phyloP scores from a whole-genome alignment of 2,113 vertebrate species.

The Falcunculus frontatus region DNA sequence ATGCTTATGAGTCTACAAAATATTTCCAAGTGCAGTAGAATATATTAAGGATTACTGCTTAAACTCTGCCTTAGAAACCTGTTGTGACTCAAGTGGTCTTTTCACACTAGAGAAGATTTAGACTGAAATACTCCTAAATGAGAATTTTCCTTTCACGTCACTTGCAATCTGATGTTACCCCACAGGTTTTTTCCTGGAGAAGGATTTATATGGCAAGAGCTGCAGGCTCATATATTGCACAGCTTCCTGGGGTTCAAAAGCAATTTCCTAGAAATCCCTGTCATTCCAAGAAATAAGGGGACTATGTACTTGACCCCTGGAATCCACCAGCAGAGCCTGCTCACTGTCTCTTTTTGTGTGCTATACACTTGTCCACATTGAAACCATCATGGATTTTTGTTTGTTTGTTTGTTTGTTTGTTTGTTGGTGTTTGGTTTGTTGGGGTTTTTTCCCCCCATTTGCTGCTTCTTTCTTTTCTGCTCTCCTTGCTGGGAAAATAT shows the following conservation, averaged over 20 bases:
- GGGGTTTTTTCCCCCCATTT: rapidly evolving
- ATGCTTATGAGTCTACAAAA: not conserved
- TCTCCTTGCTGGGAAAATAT: not conserved
- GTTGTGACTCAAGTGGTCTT: not conserved
- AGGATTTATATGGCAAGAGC: not conserved
- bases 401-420: not conserved
- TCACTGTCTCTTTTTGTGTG: not conserved
- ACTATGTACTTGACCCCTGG: not conserved
- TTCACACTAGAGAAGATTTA: not conserved
- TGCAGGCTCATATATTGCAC: not conserved
- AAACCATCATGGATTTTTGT: not conserved
- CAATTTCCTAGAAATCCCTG: not conserved
- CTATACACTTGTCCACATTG: not conserved
- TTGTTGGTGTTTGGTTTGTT: not conserved
- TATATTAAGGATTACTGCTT: not conserved
- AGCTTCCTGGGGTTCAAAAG: not conserved
- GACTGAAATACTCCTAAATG: not conserved
- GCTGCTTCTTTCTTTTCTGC: not conserved
- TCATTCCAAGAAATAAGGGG: not conserved
- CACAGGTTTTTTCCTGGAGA: not conserved
- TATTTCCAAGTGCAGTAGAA: not conserved
- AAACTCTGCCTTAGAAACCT: not conserved
- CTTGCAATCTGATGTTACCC: not conserved
- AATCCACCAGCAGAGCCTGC: not conserved
- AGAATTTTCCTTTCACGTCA: not conserved